Base-by-base conservation (phyloP, 2,888 invertebrate species). In the Dinocampus coccinellae region DNA sequence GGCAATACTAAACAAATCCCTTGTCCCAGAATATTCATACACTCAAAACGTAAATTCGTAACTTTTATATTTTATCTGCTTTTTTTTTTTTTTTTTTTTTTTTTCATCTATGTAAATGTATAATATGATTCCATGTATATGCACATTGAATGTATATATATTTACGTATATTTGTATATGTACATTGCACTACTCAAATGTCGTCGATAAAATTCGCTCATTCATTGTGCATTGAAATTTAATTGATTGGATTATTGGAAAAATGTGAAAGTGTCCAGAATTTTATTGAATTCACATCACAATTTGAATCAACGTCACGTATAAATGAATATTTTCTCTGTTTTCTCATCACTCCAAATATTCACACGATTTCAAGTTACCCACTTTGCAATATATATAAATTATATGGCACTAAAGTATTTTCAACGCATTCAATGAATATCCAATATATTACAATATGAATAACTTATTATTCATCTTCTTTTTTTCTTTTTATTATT, bases 231-330 rank as follows among this genome's bases (percentile, higher is more conserved):
- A 39, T 62, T 22, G 34, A 16, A 20, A 39, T 39, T 36, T 62
- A 62, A 62, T 62, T 62, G 42, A 62, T 62, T 62, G 62, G 22
- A 62, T 62, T 62, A 62, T 62, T 20, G 39, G 20, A 39, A 62
- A 34, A 13, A 42, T 42, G 24, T 16, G 2, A 9, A 47, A 16
- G 47, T 16, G 16, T 42, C 36, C 2, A 13, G 22, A 39, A 39
- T 62, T 62, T 62, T 22, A 62, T 62, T 39, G 26, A 62, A 39
- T 62, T 39, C 16, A 47, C n/a, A 36, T 62, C 11, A 20, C 20
- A 62, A 62, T 62, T 62, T 62, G 39, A 62, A 16, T 62, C 26
- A 62, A 11, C 24, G 62, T 16, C 16, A 33, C 34, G 16, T 10
- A n/a, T 2, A 16, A 47, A n/a, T 2, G 4, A 47, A 47, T 47